A percentile compares a stretch with the other conserved stretches of the same genome.
Conservation (phyloP, 2,797 vertebrate genomes). For the Sebastes reedi region DNA sequence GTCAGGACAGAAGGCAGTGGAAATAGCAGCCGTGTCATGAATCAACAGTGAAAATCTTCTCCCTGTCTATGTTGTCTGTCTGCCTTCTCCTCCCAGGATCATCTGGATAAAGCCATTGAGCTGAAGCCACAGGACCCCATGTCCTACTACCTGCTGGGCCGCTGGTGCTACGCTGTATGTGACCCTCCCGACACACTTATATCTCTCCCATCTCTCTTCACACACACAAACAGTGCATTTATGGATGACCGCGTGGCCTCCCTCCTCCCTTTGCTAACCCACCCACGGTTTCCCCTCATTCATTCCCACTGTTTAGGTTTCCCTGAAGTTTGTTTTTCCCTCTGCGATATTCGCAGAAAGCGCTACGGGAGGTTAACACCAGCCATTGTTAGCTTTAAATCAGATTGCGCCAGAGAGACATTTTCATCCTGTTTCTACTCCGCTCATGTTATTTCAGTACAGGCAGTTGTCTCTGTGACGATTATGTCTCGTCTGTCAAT, state of each 20-base stretch:
- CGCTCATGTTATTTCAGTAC: not conserved
- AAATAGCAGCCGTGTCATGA: constrained; percentile 61
- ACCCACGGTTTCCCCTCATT: constrained; percentile 57
- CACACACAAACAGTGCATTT: constrained; percentile 17
- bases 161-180: constrained; percentile 98
- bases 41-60: constrained; percentile 62
- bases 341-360: constrained; percentile 9
- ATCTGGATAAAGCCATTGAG: constrained; percentile 95
- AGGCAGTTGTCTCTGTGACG: constrained; percentile 12
- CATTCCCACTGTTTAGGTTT: constrained; percentile 54
- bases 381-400: constrained; percentile 58
- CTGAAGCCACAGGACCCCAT: constrained; percentile 93
- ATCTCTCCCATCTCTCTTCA: constrained; percentile 16
- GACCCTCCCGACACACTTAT: not conserved
- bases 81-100: constrained; percentile 83
- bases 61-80: constrained; percentile 28
- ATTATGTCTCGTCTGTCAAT: not conserved
- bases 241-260: not conserved
- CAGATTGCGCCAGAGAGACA: constrained; percentile 34
- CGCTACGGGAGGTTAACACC: constrained; percentile 28
- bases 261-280: constrained; percentile 34
- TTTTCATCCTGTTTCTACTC: constrained; percentile 45
- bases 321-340: constrained; percentile 47
- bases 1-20: constrained; percentile 64
- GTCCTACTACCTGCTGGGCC: constrained; percentile 94